A percentile compares a stretch with the other conserved stretches of the same genome.
Evolutionary conservation across 2,113 vertebrate species (phyloP).

Genomic region (Ammodytes dubius): DNA sequence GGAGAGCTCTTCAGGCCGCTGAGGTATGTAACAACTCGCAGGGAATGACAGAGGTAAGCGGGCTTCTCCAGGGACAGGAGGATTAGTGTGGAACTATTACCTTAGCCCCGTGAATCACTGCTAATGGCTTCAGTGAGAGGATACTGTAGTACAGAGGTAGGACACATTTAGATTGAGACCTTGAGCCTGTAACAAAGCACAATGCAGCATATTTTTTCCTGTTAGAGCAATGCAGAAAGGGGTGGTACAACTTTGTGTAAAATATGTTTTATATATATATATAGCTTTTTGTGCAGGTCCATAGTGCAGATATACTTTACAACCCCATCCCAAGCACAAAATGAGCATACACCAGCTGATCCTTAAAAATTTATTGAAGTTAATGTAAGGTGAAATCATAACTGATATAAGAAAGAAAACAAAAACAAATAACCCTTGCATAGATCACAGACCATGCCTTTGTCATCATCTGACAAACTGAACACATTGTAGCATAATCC

Average conservation of each 20-base stretch:
- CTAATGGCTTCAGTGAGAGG: slow-evolving; percentile 73
- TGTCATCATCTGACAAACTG: slow-evolving; percentile 87
- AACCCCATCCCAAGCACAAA: slow-evolving; percentile 37
- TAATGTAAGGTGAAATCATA: slow-evolving; percentile 94
- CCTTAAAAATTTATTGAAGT: slow-evolving; percentile 97
- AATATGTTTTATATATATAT: slow-evolving; percentile 16
- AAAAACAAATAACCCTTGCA: slow-evolving; percentile 89
- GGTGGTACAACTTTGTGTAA: not conserved
- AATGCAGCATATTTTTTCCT: slow-evolving; percentile 51
- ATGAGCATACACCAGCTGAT: slow-evolving; percentile 83
- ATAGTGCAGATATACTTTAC: not conserved
- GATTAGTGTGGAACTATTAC: slow-evolving; percentile 76
- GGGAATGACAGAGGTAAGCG: slow-evolving; percentile 66
- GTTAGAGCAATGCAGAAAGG: slow-evolving; percentile 7
- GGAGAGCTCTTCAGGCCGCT: slow-evolving; percentile 14
- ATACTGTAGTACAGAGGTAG: slow-evolving; percentile 41
- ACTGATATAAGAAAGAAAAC: slow-evolving; percentile 87
- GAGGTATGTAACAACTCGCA: slow-evolving; percentile 55
- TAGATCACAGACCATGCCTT: slow-evolving; percentile 96
- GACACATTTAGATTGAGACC: slow-evolving; percentile 60
- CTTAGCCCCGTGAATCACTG: slow-evolving; percentile 66
- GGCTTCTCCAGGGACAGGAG: slow-evolving; percentile 58
- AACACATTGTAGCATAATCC: slow-evolving; percentile 80
- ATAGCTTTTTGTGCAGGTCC: not conserved
- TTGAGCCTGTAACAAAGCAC: slow-evolving; percentile 18